These are phyloP conservation scores for Ophion obscuratus DNA, from an alignment of 2,888 invertebrate genomes.

Conservation along the genomic window DNA sequence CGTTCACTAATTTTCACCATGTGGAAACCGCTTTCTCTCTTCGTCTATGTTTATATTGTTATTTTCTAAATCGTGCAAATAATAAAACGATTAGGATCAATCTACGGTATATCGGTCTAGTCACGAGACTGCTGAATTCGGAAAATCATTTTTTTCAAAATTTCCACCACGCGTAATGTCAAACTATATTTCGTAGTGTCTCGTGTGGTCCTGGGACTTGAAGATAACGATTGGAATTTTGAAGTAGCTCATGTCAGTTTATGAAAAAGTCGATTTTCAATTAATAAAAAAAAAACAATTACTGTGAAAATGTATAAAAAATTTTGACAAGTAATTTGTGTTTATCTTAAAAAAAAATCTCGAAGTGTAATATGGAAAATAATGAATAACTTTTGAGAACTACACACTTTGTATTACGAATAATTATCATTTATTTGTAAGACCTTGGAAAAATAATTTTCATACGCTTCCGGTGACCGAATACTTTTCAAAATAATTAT, in stretches of 20 bases:
- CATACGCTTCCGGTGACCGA: neutral
- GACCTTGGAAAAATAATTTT: neutral
- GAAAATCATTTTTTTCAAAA: neutral
- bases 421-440: too few species aligned
- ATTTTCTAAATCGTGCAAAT: neutral
- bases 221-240: too few species aligned
- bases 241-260: too few species aligned
- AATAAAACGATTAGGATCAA: neutral
- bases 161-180: neutral
- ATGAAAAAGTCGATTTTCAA: too few species aligned
- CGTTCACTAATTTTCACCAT: conserved; percentile 46
- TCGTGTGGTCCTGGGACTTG: too few species aligned
- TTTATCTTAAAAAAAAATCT: too few species aligned
- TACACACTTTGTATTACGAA: too few species aligned
- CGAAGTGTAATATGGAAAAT: too few species aligned
- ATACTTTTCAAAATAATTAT: neutral
- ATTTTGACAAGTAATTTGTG: too few species aligned
- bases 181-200: neutral
- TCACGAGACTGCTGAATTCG: neutral
- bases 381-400: too few species aligned
- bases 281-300: too few species aligned
- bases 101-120: neutral
- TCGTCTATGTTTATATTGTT: conserved; percentile 10
- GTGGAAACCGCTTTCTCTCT: conserved; percentile 58
- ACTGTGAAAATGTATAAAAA: too few species aligned